Base-by-base conservation (phyloP, 2,113 vertebrate genomes). In the Trematomus loennbergii region DNA sequence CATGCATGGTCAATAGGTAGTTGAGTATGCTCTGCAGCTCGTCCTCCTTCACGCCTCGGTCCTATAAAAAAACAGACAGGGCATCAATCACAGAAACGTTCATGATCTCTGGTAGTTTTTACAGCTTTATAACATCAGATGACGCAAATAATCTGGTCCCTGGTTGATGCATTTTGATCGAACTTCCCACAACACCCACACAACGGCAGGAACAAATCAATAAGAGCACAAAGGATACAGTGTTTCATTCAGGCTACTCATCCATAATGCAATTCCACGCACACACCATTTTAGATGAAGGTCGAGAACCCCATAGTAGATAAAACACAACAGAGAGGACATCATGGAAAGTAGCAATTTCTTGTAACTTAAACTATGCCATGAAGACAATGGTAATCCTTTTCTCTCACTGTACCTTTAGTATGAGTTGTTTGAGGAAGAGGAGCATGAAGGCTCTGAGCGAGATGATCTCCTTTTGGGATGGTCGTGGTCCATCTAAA, bases 11-110 rank as follows among this genome's bases (percentile, higher is more conserved):
- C 89, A 99, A 75, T 67, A 99, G 93, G 90, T 99, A 99, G 95
- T 99, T 99, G 82, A 99, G 92, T 83, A 99, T 98, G 91, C 98
- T 99, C 93, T 99, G 98, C 25, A 99, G 95, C 92, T 99, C 98
- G 78, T 99, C 98, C 94, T 99, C 98, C 90, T 99, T 99, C 76
- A 99, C 98, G 2, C 98, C 98, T 79, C 98, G 97, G 90, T 99
- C 98, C 98, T 99, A 84, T 22, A 40, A 67, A 65, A 73, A 36
- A 25, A 48, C 6, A 72, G 12, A 22, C 12, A 61, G 0, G 0
- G 20, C 33, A 36, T 36, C 25, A 40, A 49, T 78, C 13, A 87
- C 2, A 9, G 12, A 40, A 64, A 66, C 63, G 11, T 40, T 29
- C 5, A 5, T 53, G 17, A 71, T 54, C 25, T 67, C 48, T 5